Conservation (phyloP, 1,140 invertebrate genomes). For the Propsilocerus akamusi region DNA sequence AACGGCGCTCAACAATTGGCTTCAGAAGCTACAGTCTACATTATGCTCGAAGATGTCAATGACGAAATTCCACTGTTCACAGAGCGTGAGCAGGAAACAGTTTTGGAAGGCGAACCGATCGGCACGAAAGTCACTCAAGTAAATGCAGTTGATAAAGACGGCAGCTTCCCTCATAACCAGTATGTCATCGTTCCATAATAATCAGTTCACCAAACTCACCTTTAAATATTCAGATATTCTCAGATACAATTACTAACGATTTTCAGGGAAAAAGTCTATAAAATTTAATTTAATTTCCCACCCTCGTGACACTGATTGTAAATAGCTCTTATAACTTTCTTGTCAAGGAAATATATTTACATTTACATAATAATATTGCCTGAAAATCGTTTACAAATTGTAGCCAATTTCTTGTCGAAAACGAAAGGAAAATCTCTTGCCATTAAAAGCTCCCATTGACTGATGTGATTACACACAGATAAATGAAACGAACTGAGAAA, state of each 20-base stretch:
- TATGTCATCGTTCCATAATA: conserved; percentile 19
- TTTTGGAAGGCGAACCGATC: conserved; percentile 80
- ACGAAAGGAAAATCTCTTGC: too few relatives aligned
- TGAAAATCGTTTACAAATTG: too few relatives aligned
- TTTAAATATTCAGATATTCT: not conserved
- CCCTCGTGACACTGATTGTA: too few relatives aligned
- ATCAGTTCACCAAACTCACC: too few relatives aligned
- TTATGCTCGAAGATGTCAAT: conserved; percentile 88
- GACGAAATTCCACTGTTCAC: conserved; percentile 92
- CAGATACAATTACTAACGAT: not conserved
- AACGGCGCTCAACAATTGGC: conserved; percentile 89
- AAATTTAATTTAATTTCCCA: too few relatives aligned
- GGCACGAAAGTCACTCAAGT: conserved; percentile 92
- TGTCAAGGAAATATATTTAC: too few relatives aligned
- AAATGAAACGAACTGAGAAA: too few relatives aligned
- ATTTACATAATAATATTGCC: too few relatives aligned
- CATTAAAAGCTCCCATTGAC: not conserved
- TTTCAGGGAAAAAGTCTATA: too few relatives aligned
- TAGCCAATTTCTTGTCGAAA: too few relatives aligned
- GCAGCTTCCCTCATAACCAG: conserved; percentile 85
- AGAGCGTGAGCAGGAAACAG: conserved; percentile 84
- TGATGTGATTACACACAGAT: too few relatives aligned
- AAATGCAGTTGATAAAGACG: conserved; percentile 91
- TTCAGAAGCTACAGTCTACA: conserved; percentile 82
- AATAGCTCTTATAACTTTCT: too few relatives aligned